phyloP scores from a whole-genome alignment of 1,140 invertebrate species.

The Drosophila kohkoa region DNA sequence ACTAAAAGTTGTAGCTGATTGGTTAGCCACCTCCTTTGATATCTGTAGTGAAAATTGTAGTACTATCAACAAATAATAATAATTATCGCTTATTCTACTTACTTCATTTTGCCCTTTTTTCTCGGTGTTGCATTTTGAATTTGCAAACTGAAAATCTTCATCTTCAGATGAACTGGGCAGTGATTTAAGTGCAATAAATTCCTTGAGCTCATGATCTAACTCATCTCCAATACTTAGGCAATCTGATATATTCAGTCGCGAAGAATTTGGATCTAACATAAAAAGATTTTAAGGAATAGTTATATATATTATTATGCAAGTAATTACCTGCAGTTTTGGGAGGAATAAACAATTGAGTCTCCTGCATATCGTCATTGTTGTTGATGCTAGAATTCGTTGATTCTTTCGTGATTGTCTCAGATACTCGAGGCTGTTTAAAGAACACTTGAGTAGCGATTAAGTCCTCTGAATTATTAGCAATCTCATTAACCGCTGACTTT shows the following conservation, averaged over 20 bases:
- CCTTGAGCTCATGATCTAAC: conserved; percentile 41
- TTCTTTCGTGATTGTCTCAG: neutral
- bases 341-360: conserved; percentile 27
- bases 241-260: neutral
- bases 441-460: conserved; percentile 29
- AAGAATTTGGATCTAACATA: neutral
- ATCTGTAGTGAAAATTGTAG: neutral
- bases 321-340: conserved; percentile 7
- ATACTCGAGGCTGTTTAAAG: neutral
- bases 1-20: neutral
- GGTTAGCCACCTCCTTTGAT: neutral
- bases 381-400: neutral
- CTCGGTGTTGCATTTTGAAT: conserved; percentile 31
- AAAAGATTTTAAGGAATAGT: neutral
- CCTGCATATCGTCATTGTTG: conserved; percentile 22
- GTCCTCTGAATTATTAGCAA: conserved; percentile 3
- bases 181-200: conserved; percentile 43
- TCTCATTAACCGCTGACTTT: neutral
- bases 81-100: conserved; percentile 37
- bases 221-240: conserved; percentile 36
- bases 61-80: neutral
- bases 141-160: conserved; percentile 14
- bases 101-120: conserved; percentile 38
- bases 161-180: conserved; percentile 9
- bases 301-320: neutral